Evolutionary conservation across 53 echinoderm and acorn worm species (phyloP).

Genomic region (Crossaster papposus): DNA sequence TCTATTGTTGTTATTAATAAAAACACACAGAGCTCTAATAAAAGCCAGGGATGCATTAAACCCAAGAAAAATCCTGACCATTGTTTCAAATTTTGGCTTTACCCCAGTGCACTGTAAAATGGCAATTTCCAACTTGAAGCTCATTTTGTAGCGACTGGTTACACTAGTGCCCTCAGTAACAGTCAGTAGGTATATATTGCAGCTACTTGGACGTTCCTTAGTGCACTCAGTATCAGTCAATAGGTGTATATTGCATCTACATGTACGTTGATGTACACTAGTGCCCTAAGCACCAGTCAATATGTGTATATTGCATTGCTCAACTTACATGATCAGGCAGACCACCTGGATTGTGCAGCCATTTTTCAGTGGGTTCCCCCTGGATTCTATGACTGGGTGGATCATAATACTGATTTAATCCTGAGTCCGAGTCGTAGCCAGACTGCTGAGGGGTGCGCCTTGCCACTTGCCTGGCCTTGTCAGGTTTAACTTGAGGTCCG

Average conservation of each 20-base stretch:
- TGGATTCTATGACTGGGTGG: conserved; percentile 40
- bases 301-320: neutral
- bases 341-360: conserved; percentile 93
- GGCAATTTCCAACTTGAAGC: too few relatives aligned
- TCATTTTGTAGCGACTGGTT: too few relatives aligned
- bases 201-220: too few relatives aligned
- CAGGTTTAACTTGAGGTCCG: conserved; percentile 13
- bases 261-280: neutral
- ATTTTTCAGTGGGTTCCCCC: conserved; percentile 71
- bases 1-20: too few relatives aligned
- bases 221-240: neutral
- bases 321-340: conserved; percentile 73
- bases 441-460: conserved; percentile 72
- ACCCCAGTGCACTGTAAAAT: too few relatives aligned
- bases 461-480: conserved; percentile 37
- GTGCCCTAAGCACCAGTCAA: neutral
- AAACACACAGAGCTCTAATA: too few relatives aligned
- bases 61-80: too few relatives aligned
- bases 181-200: too few relatives aligned
- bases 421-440: conserved; percentile 92
- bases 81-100: too few relatives aligned
- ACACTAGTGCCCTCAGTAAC: too few relatives aligned
- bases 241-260: conserved; percentile 8
- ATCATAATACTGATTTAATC: conserved; percentile 72
- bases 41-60: too few relatives aligned